Base-by-base conservation (phyloP, 1,140 invertebrate genomes). In the Odontomachus brunneus region DNA sequence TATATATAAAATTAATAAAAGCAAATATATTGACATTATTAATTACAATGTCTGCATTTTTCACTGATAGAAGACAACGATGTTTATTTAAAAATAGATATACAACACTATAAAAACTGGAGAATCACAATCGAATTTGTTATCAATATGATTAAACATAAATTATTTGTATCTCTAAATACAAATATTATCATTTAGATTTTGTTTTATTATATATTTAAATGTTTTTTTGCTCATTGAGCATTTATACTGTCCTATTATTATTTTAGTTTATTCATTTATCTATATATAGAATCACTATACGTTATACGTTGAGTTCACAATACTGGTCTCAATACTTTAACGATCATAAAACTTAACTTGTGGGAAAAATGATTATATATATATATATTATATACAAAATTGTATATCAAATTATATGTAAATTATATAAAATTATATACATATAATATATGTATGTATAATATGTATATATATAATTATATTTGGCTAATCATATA, bases 281-380 rank as follows among this genome's bases (percentile, higher is more conserved):
- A 29, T 17, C 22, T 17, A 44, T 74, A 5, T 29, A n/a, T 48
- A 51, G 17, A 22, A 14, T 55, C 0, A 12, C 63, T 9, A 15
- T 19, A 29, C 22, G 48, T 82, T 74, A 65, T 60, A 48, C 15
- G 38, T 15, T 48, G 26, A 44, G 38, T n/a, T n/a, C 38, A 44
- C 38, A 44, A 44, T 44, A 7, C 0, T 7, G 38, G 9, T 11
- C 3, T 44, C 38, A 44, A 33, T 67, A 51, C 48, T 17, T 11
- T 4, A 4, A 69, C 33, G 63, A 14, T 82, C 22, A 63, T 67
- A 63, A 14, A 26, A 71, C 55, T 29, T 55, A 53, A 65, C 4
- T 11, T 22, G 14, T 26, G 7, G 22, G n/a, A 48, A 67, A 84
- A 33, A 44, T 44, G 38, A 44, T 44, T 11, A 44, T 11, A 44